Conservation (phyloP, 2,888 invertebrate species). For the Amaurobius ferox region DNA sequence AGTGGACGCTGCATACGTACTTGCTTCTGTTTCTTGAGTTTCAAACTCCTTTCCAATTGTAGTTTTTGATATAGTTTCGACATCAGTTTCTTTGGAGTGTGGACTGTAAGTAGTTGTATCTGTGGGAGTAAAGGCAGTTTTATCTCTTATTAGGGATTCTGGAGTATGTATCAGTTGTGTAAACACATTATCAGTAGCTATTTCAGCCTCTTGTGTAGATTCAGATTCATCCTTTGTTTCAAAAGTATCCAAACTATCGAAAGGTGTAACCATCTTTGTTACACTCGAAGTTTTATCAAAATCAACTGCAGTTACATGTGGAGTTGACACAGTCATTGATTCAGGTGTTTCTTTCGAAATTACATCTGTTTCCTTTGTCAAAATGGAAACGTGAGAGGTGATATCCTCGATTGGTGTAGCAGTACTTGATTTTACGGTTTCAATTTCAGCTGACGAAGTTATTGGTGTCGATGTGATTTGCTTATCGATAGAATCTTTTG, state of each 20-base stretch:
- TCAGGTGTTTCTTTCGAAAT: too few species aligned
- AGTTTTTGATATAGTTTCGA: neutral
- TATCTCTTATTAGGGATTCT: neutral
- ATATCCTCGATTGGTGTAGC: too few species aligned
- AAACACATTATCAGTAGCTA: constrained; percentile 6
- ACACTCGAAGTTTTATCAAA: too few species aligned
- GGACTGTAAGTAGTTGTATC: neutral
- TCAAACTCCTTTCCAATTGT: neutral
- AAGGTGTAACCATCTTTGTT: too few species aligned
- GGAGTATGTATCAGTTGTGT: constrained; percentile 1
- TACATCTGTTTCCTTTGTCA: too few species aligned
- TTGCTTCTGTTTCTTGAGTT: neutral
- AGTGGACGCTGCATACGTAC: neutral
- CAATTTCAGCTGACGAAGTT: too few species aligned
- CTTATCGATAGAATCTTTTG: too few species aligned
- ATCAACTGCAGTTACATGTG: too few species aligned
- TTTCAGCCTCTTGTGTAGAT: constrained; percentile 7
- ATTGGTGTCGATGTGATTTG: neutral
- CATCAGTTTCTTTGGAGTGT: neutral
- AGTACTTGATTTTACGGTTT: too few species aligned
- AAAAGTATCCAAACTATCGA: too few species aligned
- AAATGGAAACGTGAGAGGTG: too few species aligned
- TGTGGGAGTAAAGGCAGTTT: neutral
- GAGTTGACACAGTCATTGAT: too few species aligned
- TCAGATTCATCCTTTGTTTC: neutral